phyloP scores from a whole-genome alignment of 2,888 invertebrate genomes.

The Oithona nana region DNA sequence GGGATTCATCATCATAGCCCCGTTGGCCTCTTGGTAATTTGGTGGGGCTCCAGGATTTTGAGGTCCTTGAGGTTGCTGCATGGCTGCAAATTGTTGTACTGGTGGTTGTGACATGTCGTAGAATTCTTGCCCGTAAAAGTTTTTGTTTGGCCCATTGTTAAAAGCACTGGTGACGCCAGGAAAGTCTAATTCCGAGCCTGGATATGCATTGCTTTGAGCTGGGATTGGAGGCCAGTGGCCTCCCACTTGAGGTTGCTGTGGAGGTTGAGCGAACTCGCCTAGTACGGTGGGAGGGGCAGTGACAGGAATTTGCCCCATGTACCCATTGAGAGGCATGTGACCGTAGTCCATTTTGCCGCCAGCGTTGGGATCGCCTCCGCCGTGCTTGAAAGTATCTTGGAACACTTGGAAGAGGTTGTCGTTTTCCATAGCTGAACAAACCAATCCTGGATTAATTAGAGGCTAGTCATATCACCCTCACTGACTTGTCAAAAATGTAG shows the following conservation, averaged over 20 bases:
- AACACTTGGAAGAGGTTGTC: slow-evolving; percentile 10
- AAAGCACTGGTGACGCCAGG: neutral
- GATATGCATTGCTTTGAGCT: neutral
- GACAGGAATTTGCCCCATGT: no score
- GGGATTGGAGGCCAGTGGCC: neutral
- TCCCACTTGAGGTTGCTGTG: no score
- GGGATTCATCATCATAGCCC: neutral
- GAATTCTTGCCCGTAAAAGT: neutral
- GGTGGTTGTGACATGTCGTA: neutral
- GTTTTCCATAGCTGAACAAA: no score
- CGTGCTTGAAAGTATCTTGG: neutral
- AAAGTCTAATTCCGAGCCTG: neutral
- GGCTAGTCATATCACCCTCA: no score
- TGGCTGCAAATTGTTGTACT: neutral
- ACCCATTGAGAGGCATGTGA: neutral
- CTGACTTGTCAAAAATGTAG: no score
- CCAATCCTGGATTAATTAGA: no score
- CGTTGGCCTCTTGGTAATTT: neutral
- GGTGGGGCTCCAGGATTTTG: no score
- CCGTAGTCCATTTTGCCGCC: neutral
- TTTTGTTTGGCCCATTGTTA: neutral
- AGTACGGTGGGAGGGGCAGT: no score
- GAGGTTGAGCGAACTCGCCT: no score
- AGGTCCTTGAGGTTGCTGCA: no score
- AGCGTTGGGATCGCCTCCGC: neutral